phyloP scores from a whole-genome alignment of 2,797 vertebrate genomes.

The Poeciliopsis turneri region DNA sequence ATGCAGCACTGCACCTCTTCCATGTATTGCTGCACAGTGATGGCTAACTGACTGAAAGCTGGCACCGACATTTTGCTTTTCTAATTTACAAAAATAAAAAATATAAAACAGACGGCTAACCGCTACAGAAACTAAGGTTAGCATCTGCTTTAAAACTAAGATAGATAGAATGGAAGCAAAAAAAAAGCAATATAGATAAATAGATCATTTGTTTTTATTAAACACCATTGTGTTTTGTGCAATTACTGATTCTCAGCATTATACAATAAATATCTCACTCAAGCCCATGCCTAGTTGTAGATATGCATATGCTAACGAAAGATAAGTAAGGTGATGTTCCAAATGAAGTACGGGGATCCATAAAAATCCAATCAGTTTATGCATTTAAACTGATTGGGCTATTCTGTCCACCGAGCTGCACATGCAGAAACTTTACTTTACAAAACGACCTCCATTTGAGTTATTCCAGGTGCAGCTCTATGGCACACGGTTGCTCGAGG shows the following conservation, averaged over 20 bases:
- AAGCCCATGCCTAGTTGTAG: neutral
- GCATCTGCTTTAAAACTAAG: neutral
- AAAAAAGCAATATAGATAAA: neutral
- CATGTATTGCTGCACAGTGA: neutral
- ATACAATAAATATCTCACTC: neutral
- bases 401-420: conserved; percentile 54
- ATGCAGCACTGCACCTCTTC: neutral
- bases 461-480: conserved; percentile 62
- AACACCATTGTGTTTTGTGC: neutral
- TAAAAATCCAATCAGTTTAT: conserved; percentile 14
- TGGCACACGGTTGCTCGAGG: conserved; percentile 61
- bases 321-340: conserved; percentile 1
- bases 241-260: neutral
- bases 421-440: conserved; percentile 52
- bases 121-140: neutral
- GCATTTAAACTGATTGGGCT: conserved; percentile 40
- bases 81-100: neutral
- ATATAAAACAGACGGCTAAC: neutral
- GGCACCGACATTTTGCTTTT: neutral
- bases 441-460: conserved; percentile 66
- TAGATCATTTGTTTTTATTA: neutral
- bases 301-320: neutral
- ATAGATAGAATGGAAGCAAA: neutral
- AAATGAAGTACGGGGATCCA: neutral
- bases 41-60: neutral